phyloP scores from a whole-genome alignment of 1,140 invertebrate species.

The Achroia grisella region DNA sequence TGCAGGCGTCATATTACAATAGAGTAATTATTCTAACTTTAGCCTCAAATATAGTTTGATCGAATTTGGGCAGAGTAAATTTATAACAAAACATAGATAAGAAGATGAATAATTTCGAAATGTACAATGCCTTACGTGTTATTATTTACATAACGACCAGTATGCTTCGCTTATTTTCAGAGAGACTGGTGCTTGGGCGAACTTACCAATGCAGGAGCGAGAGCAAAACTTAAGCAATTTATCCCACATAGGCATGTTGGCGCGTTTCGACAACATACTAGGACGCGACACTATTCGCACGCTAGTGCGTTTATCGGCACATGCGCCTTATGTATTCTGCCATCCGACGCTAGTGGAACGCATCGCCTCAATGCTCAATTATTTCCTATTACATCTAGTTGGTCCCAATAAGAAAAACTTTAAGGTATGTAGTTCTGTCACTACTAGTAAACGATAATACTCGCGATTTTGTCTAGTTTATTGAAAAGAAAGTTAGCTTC shows the following conservation, averaged over 20 bases:
- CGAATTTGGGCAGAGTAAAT: no score
- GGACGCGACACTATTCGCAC: conserved; percentile 91
- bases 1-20: no score
- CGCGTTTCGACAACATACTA: conserved; percentile 94
- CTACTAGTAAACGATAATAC: no score
- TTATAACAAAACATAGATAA: no score
- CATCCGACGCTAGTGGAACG: conserved; percentile 94
- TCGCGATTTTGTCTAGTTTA: no score
- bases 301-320: conserved; percentile 86
- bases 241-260: conserved; percentile 87
- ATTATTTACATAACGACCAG: no score
- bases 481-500: no score
- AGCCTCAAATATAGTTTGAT: no score
- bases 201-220: conserved; percentile 80
- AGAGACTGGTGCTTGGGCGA: conserved; percentile 86
- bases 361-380: conserved; percentile 95
- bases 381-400: conserved; percentile 92
- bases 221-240: conserved; percentile 84
- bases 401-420: conserved; percentile 91
- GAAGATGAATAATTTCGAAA: no score
- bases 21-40: no score
- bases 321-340: conserved; percentile 92
- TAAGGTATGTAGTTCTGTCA: conserved; percentile 76
- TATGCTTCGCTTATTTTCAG: conserved; percentile 67
- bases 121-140: no score